phyloP scores from a whole-genome alignment of 2,113 vertebrate genomes.

The Dasyurus viverrinus region DNA sequence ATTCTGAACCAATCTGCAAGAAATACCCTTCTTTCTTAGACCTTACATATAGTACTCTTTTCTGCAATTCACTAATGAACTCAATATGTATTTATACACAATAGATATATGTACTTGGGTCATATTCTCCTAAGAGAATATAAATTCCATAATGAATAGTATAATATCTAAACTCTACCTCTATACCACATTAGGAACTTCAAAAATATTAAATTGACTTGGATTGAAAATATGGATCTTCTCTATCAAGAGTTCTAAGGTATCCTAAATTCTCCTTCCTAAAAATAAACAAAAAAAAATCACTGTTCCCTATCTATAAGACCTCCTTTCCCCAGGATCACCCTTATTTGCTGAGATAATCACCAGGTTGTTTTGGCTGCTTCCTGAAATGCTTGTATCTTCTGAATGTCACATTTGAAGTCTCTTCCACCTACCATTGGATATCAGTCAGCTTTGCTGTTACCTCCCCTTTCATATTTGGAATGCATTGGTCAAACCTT shows the following conservation, averaged over 20 bases:
- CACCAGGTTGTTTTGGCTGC: conserved; percentile 16
- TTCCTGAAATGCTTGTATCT: conserved; percentile 30
- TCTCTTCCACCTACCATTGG: background rate
- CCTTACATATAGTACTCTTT: background rate
- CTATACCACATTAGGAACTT: background rate
- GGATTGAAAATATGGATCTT: background rate
- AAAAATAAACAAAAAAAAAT: background rate
- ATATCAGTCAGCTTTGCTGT: background rate
- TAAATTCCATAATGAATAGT: background rate
- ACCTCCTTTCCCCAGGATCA: conserved; percentile 9
- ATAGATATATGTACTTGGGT: background rate
- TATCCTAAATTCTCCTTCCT: background rate
- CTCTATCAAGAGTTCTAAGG: background rate
- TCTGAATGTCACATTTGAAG: background rate
- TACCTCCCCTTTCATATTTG: conserved; percentile 19
- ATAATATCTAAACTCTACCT: background rate
- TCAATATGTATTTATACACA: background rate
- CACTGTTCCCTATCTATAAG: background rate
- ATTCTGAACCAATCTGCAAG: background rate
- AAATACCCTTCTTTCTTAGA: background rate
- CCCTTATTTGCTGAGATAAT: conserved; percentile 44
- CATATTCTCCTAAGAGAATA: background rate
- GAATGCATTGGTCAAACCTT: conserved; percentile 5
- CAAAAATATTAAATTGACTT: background rate
- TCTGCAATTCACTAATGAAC: background rate